Evolutionary conservation across 92 coral and sea anemone species (phyloP).

Genomic region (Parazoanthus swiftii): DNA sequence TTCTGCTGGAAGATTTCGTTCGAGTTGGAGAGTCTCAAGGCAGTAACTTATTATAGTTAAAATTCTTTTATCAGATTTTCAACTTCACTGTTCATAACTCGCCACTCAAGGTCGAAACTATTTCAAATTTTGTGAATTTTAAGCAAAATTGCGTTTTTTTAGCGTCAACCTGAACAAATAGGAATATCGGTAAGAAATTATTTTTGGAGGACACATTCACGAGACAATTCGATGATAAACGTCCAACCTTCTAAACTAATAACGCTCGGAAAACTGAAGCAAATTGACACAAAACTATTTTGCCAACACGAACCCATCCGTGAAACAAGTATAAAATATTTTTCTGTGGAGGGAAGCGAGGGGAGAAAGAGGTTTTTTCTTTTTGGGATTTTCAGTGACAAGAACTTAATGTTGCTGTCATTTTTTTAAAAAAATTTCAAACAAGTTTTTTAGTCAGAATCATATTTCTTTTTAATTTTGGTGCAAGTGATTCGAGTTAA

Average conservation of each 20-base stretch:
- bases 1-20: background rate
- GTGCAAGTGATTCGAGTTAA: background rate
- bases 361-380: no score
- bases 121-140: background rate
- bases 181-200: background rate
- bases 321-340: background rate
- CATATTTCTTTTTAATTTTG: background rate
- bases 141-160: background rate
- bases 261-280: background rate
- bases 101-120: background rate
- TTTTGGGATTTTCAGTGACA: no score
- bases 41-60: no score
- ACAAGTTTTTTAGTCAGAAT: no score
- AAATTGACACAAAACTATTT: background rate
- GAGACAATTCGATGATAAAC: background rate
- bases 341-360: no score
- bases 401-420: no score
- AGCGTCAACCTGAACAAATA: background rate
- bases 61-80: background rate
- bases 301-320: background rate
- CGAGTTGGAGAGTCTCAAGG: background rate
- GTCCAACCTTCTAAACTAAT: background rate
- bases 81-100: no score
- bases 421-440: no score
- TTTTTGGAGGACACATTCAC: background rate